These are phyloP conservation scores for Musca vetustissima DNA, from an alignment of 1,140 invertebrate species.

Conservation along the genomic window DNA sequence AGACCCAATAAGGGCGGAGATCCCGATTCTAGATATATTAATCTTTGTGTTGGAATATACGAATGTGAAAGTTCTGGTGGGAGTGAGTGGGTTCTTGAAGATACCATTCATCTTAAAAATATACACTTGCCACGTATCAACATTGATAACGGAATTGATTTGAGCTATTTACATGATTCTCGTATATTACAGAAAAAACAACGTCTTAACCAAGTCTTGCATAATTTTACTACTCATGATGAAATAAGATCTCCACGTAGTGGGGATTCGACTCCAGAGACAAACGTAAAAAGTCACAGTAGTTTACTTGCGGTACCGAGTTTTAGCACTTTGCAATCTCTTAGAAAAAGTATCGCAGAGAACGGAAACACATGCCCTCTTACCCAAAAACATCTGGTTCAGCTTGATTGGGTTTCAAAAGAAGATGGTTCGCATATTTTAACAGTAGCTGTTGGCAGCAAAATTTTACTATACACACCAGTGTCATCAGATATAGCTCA, in stretches of 20 bases:
- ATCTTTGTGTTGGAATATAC: constrained; percentile 95
- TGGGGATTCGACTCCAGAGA: constrained; percentile 56
- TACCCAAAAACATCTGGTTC: constrained; percentile 86
- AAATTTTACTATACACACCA: constrained; percentile 82
- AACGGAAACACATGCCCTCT: constrained; percentile 87
- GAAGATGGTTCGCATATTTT: constrained; percentile 98
- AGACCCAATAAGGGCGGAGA: constrained; percentile 70
- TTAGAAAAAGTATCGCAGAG: constrained; percentile 86
- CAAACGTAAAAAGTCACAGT: constrained; percentile 49
- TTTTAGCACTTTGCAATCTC: constrained; percentile 87
- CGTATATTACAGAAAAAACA: constrained; percentile 79
- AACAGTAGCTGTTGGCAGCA: constrained; percentile 93
- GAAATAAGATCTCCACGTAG: constrained; percentile 58
- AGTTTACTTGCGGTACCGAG: constrained; percentile 86
- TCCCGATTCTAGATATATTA: constrained; percentile 84
- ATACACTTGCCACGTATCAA: constrained; percentile 81
- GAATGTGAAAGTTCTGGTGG: constrained; percentile 99
- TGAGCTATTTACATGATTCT: constrained; percentile 81
- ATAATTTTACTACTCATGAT: constrained; percentile 66
- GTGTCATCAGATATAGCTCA: constrained; percentile 88
- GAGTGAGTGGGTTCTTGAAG: constrained; percentile 98
- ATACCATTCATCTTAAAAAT: constrained; percentile 89
- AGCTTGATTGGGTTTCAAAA: constrained; percentile 98
- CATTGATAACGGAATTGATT: constrained; percentile 77
- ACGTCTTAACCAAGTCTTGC: constrained; percentile 69